Evolutionary conservation across 2,888 invertebrate species (phyloP).

Genomic region (Drosophila quasianomalipes): DNA sequence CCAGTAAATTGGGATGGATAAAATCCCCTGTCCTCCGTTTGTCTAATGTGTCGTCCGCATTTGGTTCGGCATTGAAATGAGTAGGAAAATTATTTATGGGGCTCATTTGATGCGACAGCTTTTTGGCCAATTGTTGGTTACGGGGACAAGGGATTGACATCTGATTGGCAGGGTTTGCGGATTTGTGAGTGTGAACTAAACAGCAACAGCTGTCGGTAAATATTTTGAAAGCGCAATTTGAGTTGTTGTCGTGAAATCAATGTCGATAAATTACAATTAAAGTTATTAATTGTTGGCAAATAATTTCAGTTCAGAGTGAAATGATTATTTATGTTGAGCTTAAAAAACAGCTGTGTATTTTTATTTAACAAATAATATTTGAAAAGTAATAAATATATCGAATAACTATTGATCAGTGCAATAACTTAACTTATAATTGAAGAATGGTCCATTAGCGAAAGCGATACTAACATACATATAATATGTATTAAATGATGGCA

Average conservation of each 20-base stretch:
- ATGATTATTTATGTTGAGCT: slow-evolving; percentile 1
- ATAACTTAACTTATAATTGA: background rate
- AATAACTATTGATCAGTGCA: background rate
- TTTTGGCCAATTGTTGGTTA: slow-evolving; percentile 58
- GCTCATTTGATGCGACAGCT: slow-evolving; percentile 75
- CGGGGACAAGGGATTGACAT: slow-evolving; percentile 18
- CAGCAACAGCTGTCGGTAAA: slow-evolving; percentile 45
- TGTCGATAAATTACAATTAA: slow-evolving; percentile 25
- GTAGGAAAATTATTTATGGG: slow-evolving; percentile 71
- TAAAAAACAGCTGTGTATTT: background rate
- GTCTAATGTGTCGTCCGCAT: slow-evolving; percentile 58
- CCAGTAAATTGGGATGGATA: slow-evolving; percentile 48
- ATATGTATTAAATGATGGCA: background rate
- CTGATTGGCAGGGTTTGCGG: background rate
- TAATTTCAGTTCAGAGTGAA: slow-evolving; percentile 4
- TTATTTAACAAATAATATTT: background rate
- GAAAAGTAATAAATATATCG: slow-evolving; percentile 2
- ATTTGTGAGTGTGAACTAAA: slow-evolving; percentile 22
- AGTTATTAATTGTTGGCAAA: background rate
- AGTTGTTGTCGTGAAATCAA: background rate
- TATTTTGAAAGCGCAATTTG: slow-evolving; percentile 27
- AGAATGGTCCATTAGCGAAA: background rate
- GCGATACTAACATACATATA: background rate
- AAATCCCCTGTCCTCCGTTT: slow-evolving; percentile 13
- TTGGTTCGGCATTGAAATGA: slow-evolving; percentile 72